A percentile compares a stretch with the other conserved stretches of the same genome.
Conservation (phyloP, 2,113 vertebrate genomes). For the Erythrocercus mccallii region DNA sequence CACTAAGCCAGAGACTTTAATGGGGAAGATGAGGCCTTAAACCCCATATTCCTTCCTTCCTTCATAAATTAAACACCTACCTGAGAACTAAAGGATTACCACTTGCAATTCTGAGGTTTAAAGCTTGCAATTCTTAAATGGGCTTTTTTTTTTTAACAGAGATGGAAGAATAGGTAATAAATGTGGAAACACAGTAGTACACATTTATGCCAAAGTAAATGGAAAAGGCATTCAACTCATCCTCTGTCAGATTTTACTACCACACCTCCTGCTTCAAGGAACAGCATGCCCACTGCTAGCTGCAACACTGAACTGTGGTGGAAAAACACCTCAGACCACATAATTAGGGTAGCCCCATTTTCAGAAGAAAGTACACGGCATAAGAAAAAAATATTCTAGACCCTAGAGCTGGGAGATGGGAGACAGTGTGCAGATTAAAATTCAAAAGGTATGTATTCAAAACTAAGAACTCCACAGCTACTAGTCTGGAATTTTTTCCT, state of each 20-base stretch:
- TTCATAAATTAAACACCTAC: neutral
- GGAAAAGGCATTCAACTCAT: neutral
- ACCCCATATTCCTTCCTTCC: neutral
- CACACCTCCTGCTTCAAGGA: neutral
- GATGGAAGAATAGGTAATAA: neutral
- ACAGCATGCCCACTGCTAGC: neutral
- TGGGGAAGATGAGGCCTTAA: neutral
- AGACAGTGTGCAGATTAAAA: neutral
- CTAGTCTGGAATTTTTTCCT: neutral
- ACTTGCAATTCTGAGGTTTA: neutral
- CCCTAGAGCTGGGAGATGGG: neutral
- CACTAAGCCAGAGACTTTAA: neutral
- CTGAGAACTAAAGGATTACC: neutral
- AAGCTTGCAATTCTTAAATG: neutral
- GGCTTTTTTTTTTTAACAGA: rapidly evolving
- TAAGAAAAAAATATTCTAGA: neutral
- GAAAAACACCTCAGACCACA: neutral
- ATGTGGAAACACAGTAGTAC: neutral
- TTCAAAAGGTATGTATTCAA: neutral
- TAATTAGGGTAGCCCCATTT: neutral
- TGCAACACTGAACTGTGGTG: neutral
- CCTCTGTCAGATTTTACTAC: neutral
- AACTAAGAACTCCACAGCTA: neutral
- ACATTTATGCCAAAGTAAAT: neutral
- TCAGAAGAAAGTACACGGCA: neutral